These are phyloP conservation scores for Trichopoda pennipes DNA, from an alignment of 2,888 invertebrate species.

Conservation along the genomic window DNA sequence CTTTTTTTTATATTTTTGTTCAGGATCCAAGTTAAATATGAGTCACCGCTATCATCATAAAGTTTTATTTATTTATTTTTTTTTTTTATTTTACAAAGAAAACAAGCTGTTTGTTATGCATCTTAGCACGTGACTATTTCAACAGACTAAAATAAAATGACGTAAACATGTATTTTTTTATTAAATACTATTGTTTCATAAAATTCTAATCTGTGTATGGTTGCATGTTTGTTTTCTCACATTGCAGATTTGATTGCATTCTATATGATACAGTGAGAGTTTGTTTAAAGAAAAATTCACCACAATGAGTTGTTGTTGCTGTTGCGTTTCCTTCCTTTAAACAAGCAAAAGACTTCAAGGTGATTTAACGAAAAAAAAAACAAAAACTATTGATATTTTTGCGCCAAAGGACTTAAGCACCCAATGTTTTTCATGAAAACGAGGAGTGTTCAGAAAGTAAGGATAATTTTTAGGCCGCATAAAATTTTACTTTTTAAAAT, in stretches of 20 bases:
- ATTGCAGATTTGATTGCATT: conserved; percentile 25
- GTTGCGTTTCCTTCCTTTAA: not conserved
- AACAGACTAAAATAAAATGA: conserved; percentile 27
- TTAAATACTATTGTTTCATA: conserved; percentile 3
- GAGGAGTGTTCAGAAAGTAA: no score
- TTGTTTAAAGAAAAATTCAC: conserved; percentile 26
- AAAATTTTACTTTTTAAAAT: no score
- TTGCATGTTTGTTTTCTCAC: not conserved
- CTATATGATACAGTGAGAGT: not conserved
- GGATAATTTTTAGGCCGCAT: no score
- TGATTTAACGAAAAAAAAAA: conserved; percentile 18
- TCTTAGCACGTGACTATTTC: conserved; percentile 38
- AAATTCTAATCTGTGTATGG: not conserved
- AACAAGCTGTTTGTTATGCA: conserved; percentile 3
- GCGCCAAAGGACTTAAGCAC: not conserved
- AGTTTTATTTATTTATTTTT: not conserved
- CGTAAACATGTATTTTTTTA: conserved; percentile 25
- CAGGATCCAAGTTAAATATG: not conserved
- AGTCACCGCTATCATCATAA: conserved; percentile 9
- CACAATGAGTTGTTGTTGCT: conserved; percentile 10
- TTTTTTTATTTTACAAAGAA: conserved; percentile 1
- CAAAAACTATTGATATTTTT: not conserved
- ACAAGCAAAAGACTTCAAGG: conserved; percentile 28
- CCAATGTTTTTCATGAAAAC: not conserved
- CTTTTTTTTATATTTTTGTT: no score